Conservation (phyloP, 2,888 invertebrate genomes). For the Petrolisthes manimaculis region DNA sequence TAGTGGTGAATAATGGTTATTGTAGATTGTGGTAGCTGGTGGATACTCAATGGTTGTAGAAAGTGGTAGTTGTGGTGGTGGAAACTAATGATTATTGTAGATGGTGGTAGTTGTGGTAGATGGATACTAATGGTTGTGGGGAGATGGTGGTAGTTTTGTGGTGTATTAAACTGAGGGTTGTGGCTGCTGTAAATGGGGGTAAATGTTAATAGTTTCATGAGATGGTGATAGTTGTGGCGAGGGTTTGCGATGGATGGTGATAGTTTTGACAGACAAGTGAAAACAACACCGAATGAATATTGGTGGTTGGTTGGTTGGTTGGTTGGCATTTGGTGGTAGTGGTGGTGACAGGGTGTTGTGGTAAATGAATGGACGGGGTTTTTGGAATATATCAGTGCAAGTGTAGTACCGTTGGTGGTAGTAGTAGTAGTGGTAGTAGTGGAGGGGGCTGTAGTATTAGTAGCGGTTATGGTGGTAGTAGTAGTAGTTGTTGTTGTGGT, state of each 20-base stretch:
- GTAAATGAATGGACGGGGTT: too few relatives aligned
- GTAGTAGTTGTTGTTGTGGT: too few relatives aligned
- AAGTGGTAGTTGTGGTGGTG: background rate
- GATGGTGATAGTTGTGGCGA: constrained; percentile 4
- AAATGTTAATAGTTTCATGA: background rate
- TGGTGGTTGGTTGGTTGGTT: too few relatives aligned
- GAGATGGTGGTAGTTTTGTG: background rate
- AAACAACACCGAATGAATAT: too few relatives aligned
- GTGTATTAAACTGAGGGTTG: background rate
- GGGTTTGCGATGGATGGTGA: background rate
- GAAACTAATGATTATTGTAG: background rate
- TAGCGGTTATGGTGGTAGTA: too few relatives aligned
- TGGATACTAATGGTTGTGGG: background rate
- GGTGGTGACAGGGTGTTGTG: background rate
- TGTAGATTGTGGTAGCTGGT: too few relatives aligned
- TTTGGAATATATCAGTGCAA: too few relatives aligned
- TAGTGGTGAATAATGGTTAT: too few relatives aligned
- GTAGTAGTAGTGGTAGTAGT: too few relatives aligned
- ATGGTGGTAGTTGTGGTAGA: constrained; percentile 13
- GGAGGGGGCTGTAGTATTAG: too few relatives aligned
- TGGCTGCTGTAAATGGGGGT: background rate
- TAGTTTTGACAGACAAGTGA: background rate
- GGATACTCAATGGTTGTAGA: background rate
- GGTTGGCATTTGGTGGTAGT: background rate
- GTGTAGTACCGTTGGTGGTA: too few relatives aligned